phyloP scores from a whole-genome alignment of 2,797 vertebrate genomes.

The Eulemur mongoz region DNA sequence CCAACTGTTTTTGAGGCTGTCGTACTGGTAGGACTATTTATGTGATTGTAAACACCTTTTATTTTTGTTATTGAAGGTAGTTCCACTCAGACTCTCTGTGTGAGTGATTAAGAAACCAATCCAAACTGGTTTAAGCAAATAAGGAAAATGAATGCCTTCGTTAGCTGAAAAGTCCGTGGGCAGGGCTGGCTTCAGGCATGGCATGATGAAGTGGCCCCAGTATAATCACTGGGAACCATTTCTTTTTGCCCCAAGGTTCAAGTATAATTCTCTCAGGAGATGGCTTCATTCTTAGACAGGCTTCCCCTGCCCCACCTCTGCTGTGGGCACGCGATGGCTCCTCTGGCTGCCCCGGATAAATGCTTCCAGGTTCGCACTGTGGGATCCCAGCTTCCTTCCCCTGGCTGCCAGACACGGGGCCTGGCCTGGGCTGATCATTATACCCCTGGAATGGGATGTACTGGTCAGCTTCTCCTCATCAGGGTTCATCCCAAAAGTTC shows the following conservation, averaged over 20 bases:
- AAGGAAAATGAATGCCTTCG: background rate
- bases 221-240: accelerated
- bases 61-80: slow-evolving; percentile 18
- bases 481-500: background rate
- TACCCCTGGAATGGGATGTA: background rate
- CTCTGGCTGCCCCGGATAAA: too few relatives aligned
- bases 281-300: background rate
- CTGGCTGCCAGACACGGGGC: too few relatives aligned
- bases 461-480: background rate
- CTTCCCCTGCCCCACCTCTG: background rate
- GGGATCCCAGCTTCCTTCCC: background rate
- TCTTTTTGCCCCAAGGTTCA: background rate
- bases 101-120: slow-evolving; percentile 35
- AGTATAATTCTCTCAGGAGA: background rate
- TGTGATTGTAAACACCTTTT: background rate
- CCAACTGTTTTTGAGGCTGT: background rate
- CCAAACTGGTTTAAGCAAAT: background rate
- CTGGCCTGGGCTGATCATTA: too few relatives aligned
- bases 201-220: background rate
- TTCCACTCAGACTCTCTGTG: background rate
- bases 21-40: background rate
- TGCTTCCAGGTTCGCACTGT: background rate
- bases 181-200: background rate
- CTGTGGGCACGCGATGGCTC: background rate
- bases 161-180: background rate